phyloP scores from a whole-genome alignment of 2,797 vertebrate species.

The Malurus splendens region DNA sequence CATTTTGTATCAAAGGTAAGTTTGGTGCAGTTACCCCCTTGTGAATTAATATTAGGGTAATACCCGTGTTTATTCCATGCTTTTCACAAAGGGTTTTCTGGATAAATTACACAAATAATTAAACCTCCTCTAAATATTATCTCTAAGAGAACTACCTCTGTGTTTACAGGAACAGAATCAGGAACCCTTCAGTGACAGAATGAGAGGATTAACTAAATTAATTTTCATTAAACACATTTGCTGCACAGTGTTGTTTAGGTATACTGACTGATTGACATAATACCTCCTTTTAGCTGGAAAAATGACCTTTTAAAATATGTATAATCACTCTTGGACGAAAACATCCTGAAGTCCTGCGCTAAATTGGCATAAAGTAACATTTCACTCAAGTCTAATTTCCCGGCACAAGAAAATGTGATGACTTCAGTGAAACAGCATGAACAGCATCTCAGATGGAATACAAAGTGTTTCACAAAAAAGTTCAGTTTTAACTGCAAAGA shows the following conservation, averaged over 20 bases:
- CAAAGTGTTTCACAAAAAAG: background rate
- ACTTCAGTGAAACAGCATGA: background rate
- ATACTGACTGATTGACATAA: background rate
- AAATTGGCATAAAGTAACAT: background rate
- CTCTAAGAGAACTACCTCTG: background rate
- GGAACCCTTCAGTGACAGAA: background rate
- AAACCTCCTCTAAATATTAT: background rate
- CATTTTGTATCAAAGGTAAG: background rate
- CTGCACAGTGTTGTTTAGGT: background rate
- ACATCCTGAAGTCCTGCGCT: background rate
- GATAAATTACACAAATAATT: background rate
- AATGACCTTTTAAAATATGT: constrained; percentile 35
- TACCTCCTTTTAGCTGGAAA: background rate
- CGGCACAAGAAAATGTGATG: background rate
- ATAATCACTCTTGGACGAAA: background rate
- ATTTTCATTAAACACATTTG: background rate
- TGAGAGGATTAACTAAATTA: constrained; percentile 14
- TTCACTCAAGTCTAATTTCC: background rate
- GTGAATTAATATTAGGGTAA: background rate
- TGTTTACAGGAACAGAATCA: background rate
- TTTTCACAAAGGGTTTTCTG: background rate
- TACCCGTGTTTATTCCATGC: background rate
- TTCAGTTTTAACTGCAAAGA: background rate
- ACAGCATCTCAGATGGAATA: background rate
- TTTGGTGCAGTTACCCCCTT: background rate